Base-by-base conservation (phyloP, 2,113 vertebrate genomes). In the Apteryx mantelli region DNA sequence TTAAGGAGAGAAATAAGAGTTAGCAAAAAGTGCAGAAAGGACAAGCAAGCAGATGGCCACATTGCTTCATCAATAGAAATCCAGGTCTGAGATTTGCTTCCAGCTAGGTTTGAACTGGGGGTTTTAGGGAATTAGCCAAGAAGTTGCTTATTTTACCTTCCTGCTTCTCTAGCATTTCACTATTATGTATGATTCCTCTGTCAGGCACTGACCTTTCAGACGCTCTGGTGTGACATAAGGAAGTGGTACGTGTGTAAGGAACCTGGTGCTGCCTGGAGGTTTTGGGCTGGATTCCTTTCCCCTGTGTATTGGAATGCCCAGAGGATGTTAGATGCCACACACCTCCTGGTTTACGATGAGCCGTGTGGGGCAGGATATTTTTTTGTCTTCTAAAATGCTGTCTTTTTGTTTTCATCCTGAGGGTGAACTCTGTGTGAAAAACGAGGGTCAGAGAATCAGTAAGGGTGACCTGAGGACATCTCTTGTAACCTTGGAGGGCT, bases 1-100 rank as follows among this genome's bases (percentile, higher is more conserved):
- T 61, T 24, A 88, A 84, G 69, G 61, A 86, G 56, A 84, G 26
- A 86, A 66, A 60, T 48, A 69, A 55, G 65, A 25, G 36, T 46
- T 83, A 80, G 76, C 42, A 86, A 82, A 89, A 93, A 96, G 83
- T 11, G n/a, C 60, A 71, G 58, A 26, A 50, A 42, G 95, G 53
- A 34, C 36, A 46, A 48, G 42, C 40, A 34, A 48, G 22, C 73
- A 88, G 53, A 80, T 82, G 88, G 71, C 63, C 44, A 12, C 46
- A 3, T 63, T 53, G 66, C 50, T 86, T 78, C 76, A n/a, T 65
- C 95, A 73, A 0, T 9, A 93, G 46, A 63, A 82, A 86, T 34
- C 44, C 69, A 83, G 60, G 40, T 46, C 79, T 80, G n/a, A 77
- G 82, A 48, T 93, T 89, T 64, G 19, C 22, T 90, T 83, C 53